Conservation (phyloP, 2,888 invertebrate genomes). For the Chironomus tentans region DNA sequence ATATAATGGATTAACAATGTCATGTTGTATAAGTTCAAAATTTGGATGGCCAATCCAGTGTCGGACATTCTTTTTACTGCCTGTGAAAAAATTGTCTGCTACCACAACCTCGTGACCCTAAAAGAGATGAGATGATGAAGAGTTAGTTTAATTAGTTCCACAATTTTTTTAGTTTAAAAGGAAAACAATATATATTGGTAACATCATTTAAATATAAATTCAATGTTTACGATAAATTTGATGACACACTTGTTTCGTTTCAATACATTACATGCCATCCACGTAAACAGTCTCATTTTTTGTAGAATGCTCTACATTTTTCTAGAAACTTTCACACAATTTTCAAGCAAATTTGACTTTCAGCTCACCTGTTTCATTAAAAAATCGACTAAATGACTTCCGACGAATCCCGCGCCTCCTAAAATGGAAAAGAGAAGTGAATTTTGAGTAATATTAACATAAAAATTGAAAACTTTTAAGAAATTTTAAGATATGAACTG, state of each 20-base stretch:
- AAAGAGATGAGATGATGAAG: background rate
- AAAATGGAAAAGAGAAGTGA: constrained; percentile 56
- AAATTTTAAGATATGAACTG: no score
- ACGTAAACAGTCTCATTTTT: no score
- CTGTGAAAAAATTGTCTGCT: constrained; percentile 97
- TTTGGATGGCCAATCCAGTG: constrained; percentile 99
- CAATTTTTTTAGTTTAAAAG: no score
- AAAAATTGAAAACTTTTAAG: no score
- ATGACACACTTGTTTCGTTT: no score
- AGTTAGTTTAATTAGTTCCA: no score
- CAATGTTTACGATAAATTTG: no score
- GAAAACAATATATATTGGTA: no score
- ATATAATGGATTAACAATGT: constrained; percentile 94
- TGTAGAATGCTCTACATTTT: background rate
- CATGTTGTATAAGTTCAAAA: constrained; percentile 97
- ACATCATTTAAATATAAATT: no score
- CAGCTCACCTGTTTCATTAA: constrained; percentile 58
- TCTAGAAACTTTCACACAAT: no score
- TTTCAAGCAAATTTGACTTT: no score
- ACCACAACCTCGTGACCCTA: constrained; percentile 95
- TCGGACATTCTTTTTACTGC: constrained; percentile 91
- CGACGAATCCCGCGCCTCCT: constrained; percentile 92
- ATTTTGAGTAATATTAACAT: background rate
- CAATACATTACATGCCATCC: background rate
- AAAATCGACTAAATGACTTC: constrained; percentile 92